These are phyloP conservation scores for Cryptotermes secundus DNA, from an alignment of 1,140 invertebrate species.

Conservation along the genomic window DNA sequence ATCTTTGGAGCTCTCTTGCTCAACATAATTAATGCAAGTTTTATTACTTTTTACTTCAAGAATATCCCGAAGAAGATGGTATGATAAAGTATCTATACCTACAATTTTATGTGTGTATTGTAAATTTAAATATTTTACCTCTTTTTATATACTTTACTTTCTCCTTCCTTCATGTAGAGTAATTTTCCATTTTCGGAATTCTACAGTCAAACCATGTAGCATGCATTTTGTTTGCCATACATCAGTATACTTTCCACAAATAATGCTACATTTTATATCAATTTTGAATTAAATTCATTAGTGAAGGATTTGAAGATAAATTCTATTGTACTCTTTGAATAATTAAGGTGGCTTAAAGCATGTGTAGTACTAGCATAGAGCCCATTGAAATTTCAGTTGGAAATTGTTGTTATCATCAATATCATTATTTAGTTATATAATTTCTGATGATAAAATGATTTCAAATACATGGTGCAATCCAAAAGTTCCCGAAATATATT, in stretches of 20 bases:
- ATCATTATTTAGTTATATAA: too few relatives aligned
- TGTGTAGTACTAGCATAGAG: too few relatives aligned
- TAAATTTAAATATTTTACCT: conserved; percentile 22
- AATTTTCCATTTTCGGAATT: conserved; percentile 1
- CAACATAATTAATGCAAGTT: conserved; percentile 18
- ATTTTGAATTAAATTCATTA: not conserved
- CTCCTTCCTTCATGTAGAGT: not conserved
- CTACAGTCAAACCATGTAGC: not conserved
- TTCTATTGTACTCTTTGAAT: not conserved
- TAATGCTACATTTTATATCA: conserved; percentile 2
- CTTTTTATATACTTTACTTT: conserved; percentile 22
- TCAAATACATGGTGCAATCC: too few relatives aligned
- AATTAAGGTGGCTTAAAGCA: not conserved
- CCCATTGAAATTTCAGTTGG: too few relatives aligned
- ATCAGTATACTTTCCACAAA: not conserved
- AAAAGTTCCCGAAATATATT: too few relatives aligned
- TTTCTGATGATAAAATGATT: too few relatives aligned
- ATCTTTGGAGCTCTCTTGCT: not conserved
- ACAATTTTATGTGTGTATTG: conserved; percentile 32
- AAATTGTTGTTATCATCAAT: too few relatives aligned
- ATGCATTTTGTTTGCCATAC: not conserved
- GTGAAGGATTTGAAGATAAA: not conserved
- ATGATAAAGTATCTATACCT: conserved; percentile 38
- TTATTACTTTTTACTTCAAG: conserved; percentile 36
- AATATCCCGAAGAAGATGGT: conserved; percentile 39